Base-by-base conservation (phyloP, 1,140 invertebrate species). In the Macrobrachium rosenbergii region DNA sequence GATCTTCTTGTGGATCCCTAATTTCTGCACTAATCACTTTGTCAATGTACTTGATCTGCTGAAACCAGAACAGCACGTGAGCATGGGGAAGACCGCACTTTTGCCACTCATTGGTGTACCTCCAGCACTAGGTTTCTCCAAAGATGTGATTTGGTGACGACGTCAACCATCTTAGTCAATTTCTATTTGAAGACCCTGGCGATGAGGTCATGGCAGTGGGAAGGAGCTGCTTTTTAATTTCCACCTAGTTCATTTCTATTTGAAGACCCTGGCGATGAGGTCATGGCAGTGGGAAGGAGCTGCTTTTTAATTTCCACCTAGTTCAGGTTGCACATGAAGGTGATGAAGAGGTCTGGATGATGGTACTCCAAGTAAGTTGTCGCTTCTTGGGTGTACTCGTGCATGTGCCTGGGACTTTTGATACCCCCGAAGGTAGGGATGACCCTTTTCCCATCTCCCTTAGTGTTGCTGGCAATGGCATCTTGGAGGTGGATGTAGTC, bases 101-200 rank as follows among this genome's bases (percentile, higher is more conserved):
- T 90, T 94, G 93, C 91, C 92, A 94, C 90, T 94, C 93, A 64
- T 94, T 86, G 28, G 91, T 88, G 84, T 92, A 92, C 91, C 92
- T 90, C 59, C 90, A 91, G 52, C 91, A 92, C 21, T 83, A 59
- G 62, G 90, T 87, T 59, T 23, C 17, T 12, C 79, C 14, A 69
- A 82, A 69, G 7, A 82, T 28, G 21, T 67, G 23, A 23, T 82
- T 92, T 91, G 11, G 85, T 75, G 21, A 93, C 90, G 28, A 93
- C 91, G 89, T 93, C 83, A 87, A 93, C 73, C 67, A 83, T 19
- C 12, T 28, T 45, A 2, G 45, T 75, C 19, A 83, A 17, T 28
- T 83, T 83, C 43, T 59, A 28, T 17, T 69, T 10, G 82, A 83
- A 83, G 14, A 75, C 1, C 28, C 28, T 37, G 3, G 28, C 28